Conservation (phyloP, 2,113 vertebrate species). For the Lipophrys pholis region DNA sequence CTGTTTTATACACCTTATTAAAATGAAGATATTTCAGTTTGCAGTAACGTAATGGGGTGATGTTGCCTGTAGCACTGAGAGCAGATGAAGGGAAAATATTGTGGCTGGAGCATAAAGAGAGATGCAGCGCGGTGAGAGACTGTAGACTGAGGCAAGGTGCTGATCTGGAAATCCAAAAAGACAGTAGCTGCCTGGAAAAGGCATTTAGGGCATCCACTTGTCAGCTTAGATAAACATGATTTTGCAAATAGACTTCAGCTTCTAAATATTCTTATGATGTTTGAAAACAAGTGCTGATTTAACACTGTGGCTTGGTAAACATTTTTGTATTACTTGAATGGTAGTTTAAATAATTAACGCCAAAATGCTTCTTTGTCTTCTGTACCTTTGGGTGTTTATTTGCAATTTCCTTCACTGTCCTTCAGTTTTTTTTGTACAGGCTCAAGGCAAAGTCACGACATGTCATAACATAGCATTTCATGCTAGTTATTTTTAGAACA, state of each 20-base stretch:
- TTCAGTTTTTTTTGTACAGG: not conserved
- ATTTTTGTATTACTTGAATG: not conserved
- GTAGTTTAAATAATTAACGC: not conserved
- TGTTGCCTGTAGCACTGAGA: not conserved
- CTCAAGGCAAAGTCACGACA: not conserved
- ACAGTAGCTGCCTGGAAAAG: too few relatives aligned
- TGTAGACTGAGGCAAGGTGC: not conserved
- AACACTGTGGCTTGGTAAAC: not conserved
- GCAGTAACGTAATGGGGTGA: not conserved
- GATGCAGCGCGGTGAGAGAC: too few relatives aligned
- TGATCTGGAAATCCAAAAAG: not conserved
- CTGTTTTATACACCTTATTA: too few relatives aligned
- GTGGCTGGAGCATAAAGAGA: not conserved
- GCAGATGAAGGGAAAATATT: not conserved
- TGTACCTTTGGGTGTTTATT: not conserved
- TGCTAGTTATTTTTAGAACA: not conserved
- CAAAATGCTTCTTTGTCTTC: not conserved
- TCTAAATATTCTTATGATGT: not conserved
- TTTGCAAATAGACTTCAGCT: not conserved
- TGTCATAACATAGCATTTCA: not conserved
- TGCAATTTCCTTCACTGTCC: not conserved
- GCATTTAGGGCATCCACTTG: too few relatives aligned
- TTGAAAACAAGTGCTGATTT: constrained; percentile 1
- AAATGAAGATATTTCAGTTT: not conserved
- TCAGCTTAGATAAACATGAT: not conserved